phyloP scores from a whole-genome alignment of 2,113 vertebrate species.

The Caranx melampygus region DNA sequence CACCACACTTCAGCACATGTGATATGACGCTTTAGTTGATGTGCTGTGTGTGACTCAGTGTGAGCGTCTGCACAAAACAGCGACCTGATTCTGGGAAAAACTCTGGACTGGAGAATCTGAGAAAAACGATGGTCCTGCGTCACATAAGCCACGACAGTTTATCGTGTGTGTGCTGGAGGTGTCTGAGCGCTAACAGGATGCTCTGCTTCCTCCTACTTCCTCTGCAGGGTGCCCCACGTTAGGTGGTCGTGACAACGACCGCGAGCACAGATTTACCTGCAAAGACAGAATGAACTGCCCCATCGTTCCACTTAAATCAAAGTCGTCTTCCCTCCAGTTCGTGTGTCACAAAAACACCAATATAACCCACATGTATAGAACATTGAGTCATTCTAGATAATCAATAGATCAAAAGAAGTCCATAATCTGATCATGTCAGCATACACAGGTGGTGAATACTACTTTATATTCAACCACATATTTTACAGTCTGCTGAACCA shows the following conservation, averaged over 20 bases:
- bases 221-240: neutral
- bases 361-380: neutral
- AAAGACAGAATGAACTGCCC: neutral
- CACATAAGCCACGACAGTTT: conserved; percentile 23
- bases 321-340: neutral
- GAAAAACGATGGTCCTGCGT: conserved; percentile 10
- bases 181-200: conserved; percentile 43
- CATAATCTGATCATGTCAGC: conserved; percentile 4
- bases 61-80: conserved; percentile 23
- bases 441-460: neutral
- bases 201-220: conserved; percentile 33
- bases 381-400: too few species aligned
- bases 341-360: neutral
- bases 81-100: conserved; percentile 35
- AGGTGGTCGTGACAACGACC: neutral
- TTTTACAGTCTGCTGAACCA: too few species aligned
- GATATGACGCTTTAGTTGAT: neutral
- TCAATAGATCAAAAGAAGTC: neutral
- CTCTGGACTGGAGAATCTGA: conserved; percentile 27
- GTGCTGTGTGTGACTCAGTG: neutral
- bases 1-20: neutral
- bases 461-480: neutral
- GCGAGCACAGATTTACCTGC: conserved; percentile 12
- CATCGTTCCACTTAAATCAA: neutral
- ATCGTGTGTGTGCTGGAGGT: neutral